Evolutionary conservation across 2,888 invertebrate species (phyloP), one percentile per base, ranked within the genome.

Genomic region (Oscheius myriophilus): DNA sequence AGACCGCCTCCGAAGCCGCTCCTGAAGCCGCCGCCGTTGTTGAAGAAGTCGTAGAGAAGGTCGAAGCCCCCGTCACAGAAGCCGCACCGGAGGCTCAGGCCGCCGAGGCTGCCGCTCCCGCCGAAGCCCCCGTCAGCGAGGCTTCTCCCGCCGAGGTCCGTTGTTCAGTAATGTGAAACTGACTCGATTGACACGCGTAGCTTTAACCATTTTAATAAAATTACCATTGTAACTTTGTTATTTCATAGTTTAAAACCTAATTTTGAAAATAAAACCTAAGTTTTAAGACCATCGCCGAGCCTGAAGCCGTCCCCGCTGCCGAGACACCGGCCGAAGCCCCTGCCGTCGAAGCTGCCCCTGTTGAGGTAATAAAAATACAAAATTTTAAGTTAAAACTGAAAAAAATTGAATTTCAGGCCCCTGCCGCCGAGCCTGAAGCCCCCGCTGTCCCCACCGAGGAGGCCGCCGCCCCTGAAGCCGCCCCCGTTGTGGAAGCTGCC

Each of bases 291-390:
- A 42, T 42, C 39, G 33, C 58, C 11, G 58, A 57, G 25, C 57
- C 58, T 16, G 41, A 21, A 18, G 58, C 58, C 23, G 62, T 46
- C 25, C 46, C 61, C 45, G 59, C 59, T 43, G 53, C n/a, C n/a
- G n/a, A 16, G 12, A 14, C 53, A 52, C n/a, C n/a, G n/a, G 18
- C 58, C 43, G 58, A 57, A 41, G 21, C 45, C 21, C 21, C 54
- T 58, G 42, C 58, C 42, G 58, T 25, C 18, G 21, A 33, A 58
- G 58, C 54, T n/a, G 26, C 33, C 33, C 33, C 33, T 33, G 33
- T 9, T 33, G 33, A 33, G 33, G 33, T 33, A 33, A 33, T 33
- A 33, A 33, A 6, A 33, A 33, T 33, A 33, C 9, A 33, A 33
- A 33, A 33, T 33, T 33, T 33, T 6, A 3, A 33, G 3, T 33